Evolutionary conservation across 2,113 vertebrate species (phyloP).

Genomic region (Gymnorhina tibicen): DNA sequence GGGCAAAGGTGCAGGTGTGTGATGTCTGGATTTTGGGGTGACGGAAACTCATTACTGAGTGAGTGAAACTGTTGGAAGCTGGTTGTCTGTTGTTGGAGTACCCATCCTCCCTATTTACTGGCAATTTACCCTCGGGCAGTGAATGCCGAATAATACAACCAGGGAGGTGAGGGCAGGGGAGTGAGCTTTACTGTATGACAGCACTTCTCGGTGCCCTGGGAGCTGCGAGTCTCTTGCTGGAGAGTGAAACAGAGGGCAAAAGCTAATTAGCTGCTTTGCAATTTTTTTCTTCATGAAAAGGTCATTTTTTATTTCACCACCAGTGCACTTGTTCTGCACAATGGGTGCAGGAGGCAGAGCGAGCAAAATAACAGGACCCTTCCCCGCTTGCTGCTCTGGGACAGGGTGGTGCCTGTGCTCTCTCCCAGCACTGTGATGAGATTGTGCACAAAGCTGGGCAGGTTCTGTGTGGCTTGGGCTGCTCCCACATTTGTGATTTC

Average conservation of each 20-base stretch:
- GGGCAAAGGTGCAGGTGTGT: background rate
- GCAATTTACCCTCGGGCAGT: background rate
- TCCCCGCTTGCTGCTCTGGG: background rate
- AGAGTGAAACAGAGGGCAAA: background rate
- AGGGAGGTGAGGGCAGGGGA: background rate
- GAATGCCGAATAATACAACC: background rate
- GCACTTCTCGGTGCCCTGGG: accelerated
- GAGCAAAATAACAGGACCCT: background rate
- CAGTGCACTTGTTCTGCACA: background rate
- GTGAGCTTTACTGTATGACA: background rate
- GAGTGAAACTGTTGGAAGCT: background rate
- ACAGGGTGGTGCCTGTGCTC: background rate
- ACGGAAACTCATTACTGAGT: background rate
- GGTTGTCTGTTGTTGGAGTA: background rate
- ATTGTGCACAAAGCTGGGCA: accelerated
- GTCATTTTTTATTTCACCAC: background rate
- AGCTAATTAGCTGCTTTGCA: background rate
- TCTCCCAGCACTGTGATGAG: background rate
- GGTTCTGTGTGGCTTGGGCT: background rate
- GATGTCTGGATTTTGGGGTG: background rate
- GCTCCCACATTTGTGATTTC: background rate
- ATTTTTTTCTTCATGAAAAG: background rate
- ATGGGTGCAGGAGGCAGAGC: background rate
- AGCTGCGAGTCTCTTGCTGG: background rate
- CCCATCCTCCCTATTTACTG: background rate